Percentiles rank a stretch among this genome's conserved stretches.
Evolutionary conservation across 2,888 invertebrate species (phyloP).

Genomic region (Drosophila paranaensis): DNA sequence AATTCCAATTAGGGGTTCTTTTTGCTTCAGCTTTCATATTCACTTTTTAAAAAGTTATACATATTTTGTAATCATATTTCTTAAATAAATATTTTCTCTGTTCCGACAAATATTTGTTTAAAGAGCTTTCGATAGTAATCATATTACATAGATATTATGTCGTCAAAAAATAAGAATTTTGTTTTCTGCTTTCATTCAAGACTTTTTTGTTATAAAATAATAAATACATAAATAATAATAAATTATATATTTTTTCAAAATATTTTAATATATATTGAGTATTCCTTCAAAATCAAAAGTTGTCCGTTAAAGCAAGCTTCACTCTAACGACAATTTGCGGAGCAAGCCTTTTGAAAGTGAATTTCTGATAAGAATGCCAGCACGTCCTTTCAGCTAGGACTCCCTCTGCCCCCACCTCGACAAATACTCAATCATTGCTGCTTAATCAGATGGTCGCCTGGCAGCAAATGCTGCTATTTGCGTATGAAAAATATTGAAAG

Average conservation of each 20-base stretch:
- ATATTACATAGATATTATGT: too few species aligned
- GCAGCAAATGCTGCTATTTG: slow-evolving; percentile 45
- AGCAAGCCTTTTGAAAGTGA: slow-evolving; percentile 35
- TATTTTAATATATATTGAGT: too few species aligned
- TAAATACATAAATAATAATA: too few species aligned
- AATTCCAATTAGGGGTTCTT: too few species aligned
- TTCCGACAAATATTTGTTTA: neutral
- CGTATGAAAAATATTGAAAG: slow-evolving; percentile 67
- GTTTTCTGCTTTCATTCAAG: too few species aligned
- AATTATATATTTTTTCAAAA: too few species aligned
- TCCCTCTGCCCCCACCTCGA: neutral
- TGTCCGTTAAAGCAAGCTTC: slow-evolving; percentile 1
- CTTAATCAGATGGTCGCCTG: slow-evolving; percentile 66
- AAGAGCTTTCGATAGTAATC: too few species aligned
- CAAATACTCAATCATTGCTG: slow-evolving; percentile 62
- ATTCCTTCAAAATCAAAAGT: neutral
- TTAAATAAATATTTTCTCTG: neutral
- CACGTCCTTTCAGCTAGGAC: neutral
- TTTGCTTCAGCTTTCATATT: too few species aligned
- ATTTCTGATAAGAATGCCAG: slow-evolving; percentile 31
- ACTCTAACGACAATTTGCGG: slow-evolving; percentile 1
- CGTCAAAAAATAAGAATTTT: too few species aligned
- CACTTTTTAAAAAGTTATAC: too few species aligned
- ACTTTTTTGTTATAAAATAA: too few species aligned
- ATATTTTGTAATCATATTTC: neutral